Evolutionary conservation across 2,888 invertebrate genomes (phyloP).

Genomic region (Strigamia transsilvanica): DNA sequence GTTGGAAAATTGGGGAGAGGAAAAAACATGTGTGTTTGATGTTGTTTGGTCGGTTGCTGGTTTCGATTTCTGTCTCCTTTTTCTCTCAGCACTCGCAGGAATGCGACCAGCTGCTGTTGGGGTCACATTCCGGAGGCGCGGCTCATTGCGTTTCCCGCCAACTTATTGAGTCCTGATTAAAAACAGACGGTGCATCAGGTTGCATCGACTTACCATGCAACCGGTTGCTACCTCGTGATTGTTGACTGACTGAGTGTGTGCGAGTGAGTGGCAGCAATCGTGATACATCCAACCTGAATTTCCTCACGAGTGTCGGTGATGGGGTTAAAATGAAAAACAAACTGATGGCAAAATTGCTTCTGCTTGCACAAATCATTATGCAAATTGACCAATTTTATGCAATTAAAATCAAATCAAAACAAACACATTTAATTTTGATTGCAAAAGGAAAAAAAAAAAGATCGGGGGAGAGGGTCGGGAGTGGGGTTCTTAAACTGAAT

Average conservation of each 20-base stretch:
- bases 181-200: slow-evolving; percentile 15
- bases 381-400: not conserved
- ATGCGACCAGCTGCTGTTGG: slow-evolving; percentile 10
- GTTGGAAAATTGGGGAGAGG: no score
- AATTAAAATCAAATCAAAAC: not conserved
- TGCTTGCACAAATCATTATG: not conserved
- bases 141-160: slow-evolving; percentile 15
- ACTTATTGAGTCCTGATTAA: slow-evolving; percentile 15
- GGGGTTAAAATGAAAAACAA: not conserved
- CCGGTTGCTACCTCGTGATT: not conserved
- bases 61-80: slow-evolving; percentile 20
- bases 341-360: not conserved
- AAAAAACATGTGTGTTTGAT: slow-evolving; percentile 10
- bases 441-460: not conserved
- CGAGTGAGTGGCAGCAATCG: slow-evolving; percentile 3
- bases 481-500: no score
- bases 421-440: not conserved
- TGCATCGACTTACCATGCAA: slow-evolving; percentile 5
- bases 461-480: no score
- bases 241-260: not conserved
- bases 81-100: slow-evolving; percentile 1
- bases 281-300: not conserved
- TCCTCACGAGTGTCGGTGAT: not conserved
- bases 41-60: not conserved
- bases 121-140: slow-evolving; percentile 20